Conservation (phyloP, 2,113 vertebrate genomes). For the Cepphus grylle region DNA sequence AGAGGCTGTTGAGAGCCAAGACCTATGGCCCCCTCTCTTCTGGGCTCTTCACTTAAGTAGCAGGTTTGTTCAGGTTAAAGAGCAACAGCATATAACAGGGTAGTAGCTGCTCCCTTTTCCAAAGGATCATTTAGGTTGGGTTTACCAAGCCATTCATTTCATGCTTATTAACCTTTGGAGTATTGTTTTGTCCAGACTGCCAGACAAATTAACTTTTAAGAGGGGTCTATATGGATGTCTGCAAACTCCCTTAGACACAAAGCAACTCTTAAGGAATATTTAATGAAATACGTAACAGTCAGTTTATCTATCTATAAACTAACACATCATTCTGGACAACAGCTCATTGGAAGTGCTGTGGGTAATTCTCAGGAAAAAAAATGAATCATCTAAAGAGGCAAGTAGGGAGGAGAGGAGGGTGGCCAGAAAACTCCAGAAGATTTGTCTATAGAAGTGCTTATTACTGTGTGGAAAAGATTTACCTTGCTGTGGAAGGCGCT, state of each 20-base stretch:
- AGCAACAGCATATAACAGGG: not conserved
- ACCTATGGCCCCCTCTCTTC: not conserved
- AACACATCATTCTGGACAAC: not conserved
- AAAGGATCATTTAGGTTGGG: constrained; percentile 23
- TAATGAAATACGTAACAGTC: constrained; percentile 41
- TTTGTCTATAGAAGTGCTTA: not conserved
- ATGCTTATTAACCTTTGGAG: constrained; percentile 61
- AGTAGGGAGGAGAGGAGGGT: not conserved
- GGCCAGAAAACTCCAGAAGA: not conserved
- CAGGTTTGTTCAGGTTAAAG: constrained; percentile 3
- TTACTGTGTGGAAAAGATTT: not conserved
- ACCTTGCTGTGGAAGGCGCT: not conserved
- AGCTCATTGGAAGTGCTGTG: not conserved
- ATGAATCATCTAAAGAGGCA: not conserved
- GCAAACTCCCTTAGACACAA: constrained; percentile 49
- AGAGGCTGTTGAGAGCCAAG: not conserved
- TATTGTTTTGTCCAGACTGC: constrained; percentile 54
- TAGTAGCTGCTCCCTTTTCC: not conserved
- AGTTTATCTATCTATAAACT: constrained; percentile 21
- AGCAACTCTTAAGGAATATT: constrained; percentile 38
- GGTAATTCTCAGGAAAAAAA: not conserved
- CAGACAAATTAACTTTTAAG: constrained; percentile 50
- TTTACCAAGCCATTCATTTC: constrained; percentile 30
- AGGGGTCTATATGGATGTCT: constrained; percentile 3
- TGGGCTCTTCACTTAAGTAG: not conserved